A percentile compares a stretch with the other conserved stretches of the same genome.
These are phyloP conservation scores for Phacellophora camtschatica DNA, from an alignment of 30 jellyfish, hydroid and myxozoan species.

Conservation along the genomic window DNA sequence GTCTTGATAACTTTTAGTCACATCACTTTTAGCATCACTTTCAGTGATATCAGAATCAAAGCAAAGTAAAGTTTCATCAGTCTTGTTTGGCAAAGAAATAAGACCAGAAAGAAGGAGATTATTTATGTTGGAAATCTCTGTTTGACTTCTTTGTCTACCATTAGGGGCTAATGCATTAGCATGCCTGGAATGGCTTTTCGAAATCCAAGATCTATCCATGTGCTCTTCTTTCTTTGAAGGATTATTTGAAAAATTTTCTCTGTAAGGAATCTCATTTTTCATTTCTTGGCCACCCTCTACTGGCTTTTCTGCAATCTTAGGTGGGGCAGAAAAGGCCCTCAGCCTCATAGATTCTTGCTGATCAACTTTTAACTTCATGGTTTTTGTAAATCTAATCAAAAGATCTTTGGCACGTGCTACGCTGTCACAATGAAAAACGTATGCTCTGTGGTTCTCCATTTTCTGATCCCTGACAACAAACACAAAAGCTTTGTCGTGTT, in stretches of 20 bases:
- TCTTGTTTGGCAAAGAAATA: background rate
- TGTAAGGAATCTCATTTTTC: background rate
- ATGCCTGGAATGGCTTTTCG: background rate
- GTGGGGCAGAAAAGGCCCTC: constrained; percentile 42
- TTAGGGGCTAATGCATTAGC: background rate
- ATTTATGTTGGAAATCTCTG: constrained; percentile 9
- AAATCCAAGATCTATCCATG: background rate
- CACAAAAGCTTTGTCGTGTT: constrained; percentile 78
- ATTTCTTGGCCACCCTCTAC: background rate
- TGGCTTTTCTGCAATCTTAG: background rate
- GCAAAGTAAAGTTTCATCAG: too few relatives aligned
- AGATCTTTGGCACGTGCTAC: constrained; percentile 54
- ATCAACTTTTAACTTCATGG: constrained; percentile 16
- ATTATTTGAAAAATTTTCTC: background rate
- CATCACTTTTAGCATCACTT: background rate
- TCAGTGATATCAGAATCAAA: background rate
- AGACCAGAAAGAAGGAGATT: background rate
- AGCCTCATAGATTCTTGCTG: constrained; percentile 45
- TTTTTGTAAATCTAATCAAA: background rate
- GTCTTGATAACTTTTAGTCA: background rate
- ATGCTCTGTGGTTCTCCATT: constrained; percentile 41
- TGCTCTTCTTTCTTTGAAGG: constrained; percentile 21
- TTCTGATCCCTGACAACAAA: constrained; percentile 50
- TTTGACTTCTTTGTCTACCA: constrained; percentile 50
- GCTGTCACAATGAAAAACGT: constrained; percentile 76